Conservation (phyloP, 2,888 invertebrate genomes). For the Drosophila niveifrons region DNA sequence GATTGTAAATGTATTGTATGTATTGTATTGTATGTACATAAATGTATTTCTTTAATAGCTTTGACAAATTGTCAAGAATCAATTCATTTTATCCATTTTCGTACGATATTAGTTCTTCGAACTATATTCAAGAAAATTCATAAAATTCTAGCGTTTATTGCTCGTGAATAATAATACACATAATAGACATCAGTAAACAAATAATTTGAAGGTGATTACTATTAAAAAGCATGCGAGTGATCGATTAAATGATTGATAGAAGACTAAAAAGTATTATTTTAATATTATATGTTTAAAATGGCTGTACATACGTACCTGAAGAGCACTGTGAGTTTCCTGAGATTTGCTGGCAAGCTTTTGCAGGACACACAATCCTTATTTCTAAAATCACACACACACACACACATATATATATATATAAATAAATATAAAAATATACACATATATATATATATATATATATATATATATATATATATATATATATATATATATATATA, state of each 20-base stretch:
- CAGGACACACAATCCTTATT: conserved; percentile 92
- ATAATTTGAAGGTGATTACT: neutral
- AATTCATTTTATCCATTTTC: no score
- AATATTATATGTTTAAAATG: neutral
- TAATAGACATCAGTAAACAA: neutral
- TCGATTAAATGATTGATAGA: neutral
- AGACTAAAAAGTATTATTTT: conserved; percentile 1
- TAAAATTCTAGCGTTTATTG: neutral
- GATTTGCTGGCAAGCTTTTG: conserved; percentile 91
- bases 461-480: conserved; percentile 15
- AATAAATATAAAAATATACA: conserved; percentile 18
- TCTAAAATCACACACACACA: conserved; percentile 85
- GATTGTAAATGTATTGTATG: no score
- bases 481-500: conserved; percentile 18
- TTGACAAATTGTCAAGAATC: no score
- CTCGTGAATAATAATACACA: neutral
- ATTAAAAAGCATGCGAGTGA: conserved; percentile 22
- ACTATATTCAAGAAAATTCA: neutral
- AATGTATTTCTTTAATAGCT: no score
- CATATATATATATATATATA: neutral
- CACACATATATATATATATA: conserved; percentile 20
- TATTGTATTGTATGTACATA: no score
- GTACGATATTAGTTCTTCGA: no score
- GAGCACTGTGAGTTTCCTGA: conserved; percentile 90
- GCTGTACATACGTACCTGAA: conserved; percentile 87